Base-by-base conservation (phyloP, 2,797 vertebrate species). In the Oophaga sylvatica region DNA sequence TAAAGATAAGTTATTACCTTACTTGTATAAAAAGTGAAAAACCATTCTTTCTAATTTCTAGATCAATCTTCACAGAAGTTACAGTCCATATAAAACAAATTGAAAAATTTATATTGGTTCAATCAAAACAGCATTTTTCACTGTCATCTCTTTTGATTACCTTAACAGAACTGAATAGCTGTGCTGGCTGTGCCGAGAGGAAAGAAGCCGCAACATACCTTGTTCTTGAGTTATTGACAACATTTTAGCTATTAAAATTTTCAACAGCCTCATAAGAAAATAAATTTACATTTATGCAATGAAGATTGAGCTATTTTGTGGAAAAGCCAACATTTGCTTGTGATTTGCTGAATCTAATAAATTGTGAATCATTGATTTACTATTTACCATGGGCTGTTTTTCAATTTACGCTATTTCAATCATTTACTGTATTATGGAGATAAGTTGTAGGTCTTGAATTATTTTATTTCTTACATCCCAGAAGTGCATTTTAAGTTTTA, bases 1-100 rank as follows among this genome's bases (percentile, higher is more conserved):
- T 85, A 78, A 85, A 85, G 76, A 81, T 65, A 65, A 81, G 60
- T 65, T 73, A 78, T 85, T 77, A 77, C 73, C 41, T 86, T 45
- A 80, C 41, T 9, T 70, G 26, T 12, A 76, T n/a, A 63, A 76
- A 86, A 77, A 68, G 45, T 67, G 17, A 35, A 62, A 84, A 84
- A 57, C n/a, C 22, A 41, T 84, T 73, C 53, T 84, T 73, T 60
- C 59, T 84, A 75, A 84, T 62, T 45, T 85, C 76, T 70, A 80
- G 11, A 80, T 73, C 56, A 60, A 73, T 75, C 68, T 22, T 57
- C 59, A 63, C 11, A 75, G 78, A 75, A 80, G 77, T 80, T 71
- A 80, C 35, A 80, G 48, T 80, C 85, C 65, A 80, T 62, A 81
- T 73, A 81, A 60, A 73, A 48, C 17, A 80, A 73, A 81, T 71